Evolutionary conservation across 2,797 vertebrate genomes (phyloP).

Genomic region (Sylvia borin): DNA sequence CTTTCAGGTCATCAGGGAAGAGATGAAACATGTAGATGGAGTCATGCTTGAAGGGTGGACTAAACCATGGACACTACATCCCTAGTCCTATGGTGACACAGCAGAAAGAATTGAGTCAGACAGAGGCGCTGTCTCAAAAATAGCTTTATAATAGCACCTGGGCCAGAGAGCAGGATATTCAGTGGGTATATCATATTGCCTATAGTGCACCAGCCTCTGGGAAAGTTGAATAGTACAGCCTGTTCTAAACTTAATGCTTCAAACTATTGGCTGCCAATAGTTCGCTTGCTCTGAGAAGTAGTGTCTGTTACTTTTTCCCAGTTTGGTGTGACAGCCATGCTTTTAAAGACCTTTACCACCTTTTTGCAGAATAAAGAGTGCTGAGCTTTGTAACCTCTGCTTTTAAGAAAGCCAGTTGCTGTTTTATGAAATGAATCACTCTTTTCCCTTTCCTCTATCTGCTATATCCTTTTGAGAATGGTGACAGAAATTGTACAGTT

Average conservation of each 20-base stretch:
- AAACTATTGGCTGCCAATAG: background rate
- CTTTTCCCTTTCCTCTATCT: background rate
- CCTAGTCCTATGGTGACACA: accelerated
- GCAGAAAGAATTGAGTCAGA: background rate
- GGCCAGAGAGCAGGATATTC: background rate
- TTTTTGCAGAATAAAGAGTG: background rate
- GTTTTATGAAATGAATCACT: background rate
- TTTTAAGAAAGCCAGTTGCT: slow-evolving; percentile 15
- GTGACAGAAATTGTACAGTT: background rate
- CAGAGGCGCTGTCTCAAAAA: background rate
- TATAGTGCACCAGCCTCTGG: background rate
- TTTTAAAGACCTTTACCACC: background rate
- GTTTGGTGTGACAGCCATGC: background rate
- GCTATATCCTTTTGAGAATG: background rate
- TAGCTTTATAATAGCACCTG: background rate
- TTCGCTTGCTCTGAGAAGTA: background rate
- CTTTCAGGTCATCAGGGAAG: background rate
- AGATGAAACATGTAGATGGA: background rate
- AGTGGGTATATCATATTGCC: background rate
- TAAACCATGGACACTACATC: too few relatives aligned
- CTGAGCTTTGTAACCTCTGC: background rate
- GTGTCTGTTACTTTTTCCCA: background rate
- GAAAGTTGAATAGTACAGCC: background rate
- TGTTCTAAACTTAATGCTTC: background rate
- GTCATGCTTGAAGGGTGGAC: background rate